Percentiles rank a stretch among this genome's conserved stretches.
Evolutionary conservation across 1,140 invertebrate genomes (phyloP).

Genomic region (Philotrypesis tridentata): DNA sequence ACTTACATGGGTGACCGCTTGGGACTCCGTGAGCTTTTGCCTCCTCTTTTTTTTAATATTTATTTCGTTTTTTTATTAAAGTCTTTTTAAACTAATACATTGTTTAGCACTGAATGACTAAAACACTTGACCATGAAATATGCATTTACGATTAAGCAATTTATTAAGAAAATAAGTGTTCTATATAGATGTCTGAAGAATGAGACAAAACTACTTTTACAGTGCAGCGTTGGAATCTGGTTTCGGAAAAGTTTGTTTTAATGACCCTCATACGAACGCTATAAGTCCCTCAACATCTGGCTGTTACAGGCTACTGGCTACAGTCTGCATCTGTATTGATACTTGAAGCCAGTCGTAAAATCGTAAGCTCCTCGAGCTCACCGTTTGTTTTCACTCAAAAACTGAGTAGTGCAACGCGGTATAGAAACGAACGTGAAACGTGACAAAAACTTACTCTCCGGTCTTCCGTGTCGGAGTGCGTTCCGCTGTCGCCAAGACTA

Average conservation of each 20-base stretch:
- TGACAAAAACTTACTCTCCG: conserved; percentile 75
- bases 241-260: background rate
- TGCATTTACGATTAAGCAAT: too few species aligned
- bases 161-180: too few species aligned
- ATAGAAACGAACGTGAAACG: background rate
- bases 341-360: background rate
- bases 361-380: too few species aligned
- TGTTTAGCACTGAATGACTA: too few species aligned
- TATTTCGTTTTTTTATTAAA: background rate
- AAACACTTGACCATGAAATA: too few species aligned
- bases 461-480: conserved; percentile 88
- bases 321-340: background rate
- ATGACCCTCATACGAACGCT: background rate
- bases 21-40: conserved; percentile 28
- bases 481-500: conserved; percentile 87
- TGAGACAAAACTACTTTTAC: too few species aligned
- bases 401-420: too few species aligned
- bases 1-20: conserved; percentile 36
- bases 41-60: conserved; percentile 8
- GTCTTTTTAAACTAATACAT: too few species aligned
- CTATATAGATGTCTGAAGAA: too few species aligned
- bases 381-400: too few species aligned
- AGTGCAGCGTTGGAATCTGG: background rate
- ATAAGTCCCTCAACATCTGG: background rate
- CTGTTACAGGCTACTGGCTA: too few species aligned